A percentile compares a stretch with the other conserved stretches of the same genome.
These are phyloP conservation scores for Grus americana DNA, from an alignment of 2,113 vertebrate genomes.

Conservation along the genomic window DNA sequence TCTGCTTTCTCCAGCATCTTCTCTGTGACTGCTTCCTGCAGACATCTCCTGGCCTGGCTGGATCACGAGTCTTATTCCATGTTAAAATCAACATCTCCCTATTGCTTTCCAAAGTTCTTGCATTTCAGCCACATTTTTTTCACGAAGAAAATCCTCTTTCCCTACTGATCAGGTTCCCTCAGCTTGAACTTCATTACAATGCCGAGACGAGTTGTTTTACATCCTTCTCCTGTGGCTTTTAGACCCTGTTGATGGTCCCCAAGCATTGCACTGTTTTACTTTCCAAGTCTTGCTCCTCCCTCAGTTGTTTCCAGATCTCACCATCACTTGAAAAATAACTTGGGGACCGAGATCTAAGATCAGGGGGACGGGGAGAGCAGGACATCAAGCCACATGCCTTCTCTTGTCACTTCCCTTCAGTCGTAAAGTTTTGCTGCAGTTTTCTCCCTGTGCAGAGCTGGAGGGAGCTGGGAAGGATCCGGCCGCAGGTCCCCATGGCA, in stretches of 20 bases:
- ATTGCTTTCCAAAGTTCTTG: not conserved
- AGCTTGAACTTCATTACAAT: accelerated
- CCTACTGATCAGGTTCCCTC: not conserved
- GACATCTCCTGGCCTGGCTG: not conserved
- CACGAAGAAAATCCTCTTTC: not conserved
- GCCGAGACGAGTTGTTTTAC: not conserved
- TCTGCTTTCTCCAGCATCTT: not conserved
- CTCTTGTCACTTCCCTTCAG: not conserved
- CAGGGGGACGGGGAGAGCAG: not conserved
- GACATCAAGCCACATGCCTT: not conserved
- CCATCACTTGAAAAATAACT: not conserved
- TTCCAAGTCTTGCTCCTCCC: not conserved
- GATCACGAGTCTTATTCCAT: not conserved
- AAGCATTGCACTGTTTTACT: not conserved
- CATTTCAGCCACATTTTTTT: not conserved
- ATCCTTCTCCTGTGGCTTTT: not conserved
- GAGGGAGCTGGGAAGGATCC: not conserved
- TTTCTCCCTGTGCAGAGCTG: not conserved
- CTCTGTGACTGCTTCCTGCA: not conserved
- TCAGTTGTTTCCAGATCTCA: not conserved
- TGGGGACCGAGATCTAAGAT: not conserved
- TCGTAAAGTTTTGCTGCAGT: not conserved
- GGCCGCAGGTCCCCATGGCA: accelerated
- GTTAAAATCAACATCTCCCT: not conserved
- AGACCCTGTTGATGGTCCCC: not conserved